Base-by-base conservation (phyloP, 2,797 vertebrate genomes). In the Vespertilio murinus region DNA sequence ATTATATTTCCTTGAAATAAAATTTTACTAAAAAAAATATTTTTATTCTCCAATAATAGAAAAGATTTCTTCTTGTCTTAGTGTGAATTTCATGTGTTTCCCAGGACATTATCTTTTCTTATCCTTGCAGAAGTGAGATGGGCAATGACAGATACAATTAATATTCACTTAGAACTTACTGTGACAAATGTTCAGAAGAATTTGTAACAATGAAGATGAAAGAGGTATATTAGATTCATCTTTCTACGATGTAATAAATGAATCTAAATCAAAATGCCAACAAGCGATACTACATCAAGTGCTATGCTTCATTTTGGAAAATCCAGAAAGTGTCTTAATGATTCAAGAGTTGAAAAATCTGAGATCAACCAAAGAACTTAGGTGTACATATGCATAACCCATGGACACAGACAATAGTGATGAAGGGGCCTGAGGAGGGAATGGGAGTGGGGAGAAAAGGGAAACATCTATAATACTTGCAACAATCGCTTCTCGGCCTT, bases 91-190 rank as follows among this genome's bases (percentile, higher is more conserved):
- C 20, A 93, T 4, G 20, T 61, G 30, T 85, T 78, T 93, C 59
- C 30, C 38, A 59, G 42, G 7, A 85, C n/a, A 77, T 56, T 85
- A 33, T 79, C 13, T 42, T 73, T 83, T 74, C 65, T 75, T 64
- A 81, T 65, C n/a, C 54, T 79, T 86, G 11, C 49, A 94, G n/a
- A 92, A 71, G 89, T 52, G 71, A 90, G 23, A 70, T 18, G 35
- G 61, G 30, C 70, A 56, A 56, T 38, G 33, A 56, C 33, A 70
- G 25, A 90, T 47, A 52, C 0, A 40, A 10, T 49, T 49, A 22
- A 65, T 65, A 77, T 88, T 93, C 61, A 88, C 42, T 79, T n/a
- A 92, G 56, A 90, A 75, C 54, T 84, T 92, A 83, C 42, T 93
- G 61, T 69, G 22, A 91, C 25, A 91, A 82, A 74, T 14, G 6